These are phyloP conservation scores for Anhinga rufa DNA, from an alignment of 2,113 vertebrate species.

Conservation along the genomic window DNA sequence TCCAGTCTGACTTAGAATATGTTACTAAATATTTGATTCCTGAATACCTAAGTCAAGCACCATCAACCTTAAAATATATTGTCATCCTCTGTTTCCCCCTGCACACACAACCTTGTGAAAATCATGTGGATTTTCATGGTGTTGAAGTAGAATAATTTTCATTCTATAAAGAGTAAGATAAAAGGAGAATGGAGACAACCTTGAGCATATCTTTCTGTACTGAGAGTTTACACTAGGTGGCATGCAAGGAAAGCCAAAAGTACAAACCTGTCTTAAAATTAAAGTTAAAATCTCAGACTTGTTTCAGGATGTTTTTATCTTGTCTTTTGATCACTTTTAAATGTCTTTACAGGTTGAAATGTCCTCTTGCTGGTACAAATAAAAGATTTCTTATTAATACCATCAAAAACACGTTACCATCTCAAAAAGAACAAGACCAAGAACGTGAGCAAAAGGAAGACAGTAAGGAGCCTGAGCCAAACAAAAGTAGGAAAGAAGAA, in stretches of 20 bases:
- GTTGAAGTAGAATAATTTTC: background rate
- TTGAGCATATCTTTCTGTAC: conserved; percentile 46
- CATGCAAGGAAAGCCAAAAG: conserved; percentile 73
- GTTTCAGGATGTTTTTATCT: background rate
- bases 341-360: conserved; percentile 87
- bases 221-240: conserved; percentile 79
- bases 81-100: background rate
- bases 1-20: background rate
- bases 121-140: background rate
- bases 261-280: background rate
- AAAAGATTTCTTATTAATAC: conserved; percentile 97
- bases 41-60: background rate
- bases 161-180: background rate
- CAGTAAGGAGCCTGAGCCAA: conserved; percentile 56
- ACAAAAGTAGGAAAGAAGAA: conserved; percentile 66
- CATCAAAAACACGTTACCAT: conserved; percentile 83
- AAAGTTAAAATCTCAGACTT: background rate
- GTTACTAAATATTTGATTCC: background rate
- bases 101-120: background rate
- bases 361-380: conserved; percentile 90
- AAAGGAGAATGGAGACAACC: background rate
- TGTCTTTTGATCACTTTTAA: background rate
- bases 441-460: conserved; percentile 66
- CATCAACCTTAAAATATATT: background rate
- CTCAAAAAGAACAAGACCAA: conserved; percentile 75